phyloP scores from a whole-genome alignment of 2,888 invertebrate species.

The Dioctria rufipes region DNA sequence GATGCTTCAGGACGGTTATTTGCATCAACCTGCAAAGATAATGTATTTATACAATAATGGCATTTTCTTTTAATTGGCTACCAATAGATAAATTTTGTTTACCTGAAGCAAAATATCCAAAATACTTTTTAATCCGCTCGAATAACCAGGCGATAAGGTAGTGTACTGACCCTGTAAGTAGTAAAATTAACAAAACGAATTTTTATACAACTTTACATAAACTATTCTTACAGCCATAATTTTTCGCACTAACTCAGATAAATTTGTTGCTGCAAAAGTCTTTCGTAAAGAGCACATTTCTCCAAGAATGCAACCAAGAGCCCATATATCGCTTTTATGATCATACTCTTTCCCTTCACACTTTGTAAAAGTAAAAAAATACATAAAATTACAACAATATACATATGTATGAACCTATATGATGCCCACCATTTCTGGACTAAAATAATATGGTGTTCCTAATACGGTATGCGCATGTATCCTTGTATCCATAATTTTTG shows the following conservation, averaged over 20 bases:
- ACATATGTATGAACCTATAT: not conserved
- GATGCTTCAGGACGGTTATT: conserved; percentile 76
- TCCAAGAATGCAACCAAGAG: conserved; percentile 82
- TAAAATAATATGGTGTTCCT: conserved; percentile 83
- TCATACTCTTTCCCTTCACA: conserved; percentile 84
- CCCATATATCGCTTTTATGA: conserved; percentile 85
- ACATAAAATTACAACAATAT: not conserved
- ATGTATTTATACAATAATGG: not conserved
- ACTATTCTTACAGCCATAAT: conserved; percentile 76
- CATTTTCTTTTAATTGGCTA: not conserved
- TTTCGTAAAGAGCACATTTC: conserved; percentile 82
- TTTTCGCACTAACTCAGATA: conserved; percentile 81
- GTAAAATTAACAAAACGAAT: not conserved
- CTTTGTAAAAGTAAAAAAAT: conserved; percentile 66
- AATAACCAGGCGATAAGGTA: conserved; percentile 78
- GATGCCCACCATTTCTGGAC: conserved; percentile 77
- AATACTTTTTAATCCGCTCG: conserved; percentile 76
- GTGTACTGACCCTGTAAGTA: conserved; percentile 76
- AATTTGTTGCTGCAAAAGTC: conserved; percentile 81
- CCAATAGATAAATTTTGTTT: not conserved
- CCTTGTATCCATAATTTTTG: conserved; percentile 80
- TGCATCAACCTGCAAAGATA: conserved; percentile 77
- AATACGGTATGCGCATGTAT: conserved; percentile 79
- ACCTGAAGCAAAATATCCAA: conserved; percentile 76
- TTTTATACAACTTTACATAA: not conserved